Base-by-base conservation (phyloP, 2,797 vertebrate species). In the Schizopygopsis pylzovi region DNA sequence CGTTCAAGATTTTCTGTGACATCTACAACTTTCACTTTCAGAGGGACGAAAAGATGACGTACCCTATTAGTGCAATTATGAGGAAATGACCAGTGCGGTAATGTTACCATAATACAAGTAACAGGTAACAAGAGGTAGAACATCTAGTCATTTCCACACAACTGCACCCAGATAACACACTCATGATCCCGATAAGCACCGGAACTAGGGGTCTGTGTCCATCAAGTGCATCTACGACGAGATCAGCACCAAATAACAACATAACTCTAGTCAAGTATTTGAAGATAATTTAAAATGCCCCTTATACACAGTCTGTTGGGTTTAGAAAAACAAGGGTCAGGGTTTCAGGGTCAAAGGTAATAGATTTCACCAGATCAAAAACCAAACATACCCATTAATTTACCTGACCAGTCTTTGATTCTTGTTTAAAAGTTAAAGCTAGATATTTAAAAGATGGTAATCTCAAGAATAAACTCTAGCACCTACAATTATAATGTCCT, bases 111-210 rank as follows among this genome's bases (percentile, higher is more conserved):
- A 91, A 95, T 91, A 94, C 90, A 93, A 93, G 61, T 67, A 94
- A 95, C 96, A 95, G 95, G 96, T 95, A 96, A 96, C 95, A 95
- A 90, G 96, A 96, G 96, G 96, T 96, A 96, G 95, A 93, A 94
- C 95, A 95, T 94, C 88, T 90, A 85, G 93, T 94, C 95, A 96
- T 95, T 95, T 95, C 94, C 90, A 93, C 89, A 93, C 94, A 96
- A 96, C 94, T 95, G 94, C 94, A 90, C 91, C 90, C 47, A 72
- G 71, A 81, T 41, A 85, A 47, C 47, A 88, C 89, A 88, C 90
- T 92, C 88, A 72, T 78, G 71, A 89, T 90, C 89, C 87, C 90
- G 88, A 91, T 91, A 85, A 43, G 80, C 81, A 59, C 43, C 72
- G 83, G 87, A 92, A 87, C 90, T 91, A 83, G 81, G 85, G 87